A percentile compares a stretch with the other conserved stretches of the same genome.
phyloP scores from a whole-genome alignment of 2,888 invertebrate genomes.

The Drosophila multiciliata region DNA sequence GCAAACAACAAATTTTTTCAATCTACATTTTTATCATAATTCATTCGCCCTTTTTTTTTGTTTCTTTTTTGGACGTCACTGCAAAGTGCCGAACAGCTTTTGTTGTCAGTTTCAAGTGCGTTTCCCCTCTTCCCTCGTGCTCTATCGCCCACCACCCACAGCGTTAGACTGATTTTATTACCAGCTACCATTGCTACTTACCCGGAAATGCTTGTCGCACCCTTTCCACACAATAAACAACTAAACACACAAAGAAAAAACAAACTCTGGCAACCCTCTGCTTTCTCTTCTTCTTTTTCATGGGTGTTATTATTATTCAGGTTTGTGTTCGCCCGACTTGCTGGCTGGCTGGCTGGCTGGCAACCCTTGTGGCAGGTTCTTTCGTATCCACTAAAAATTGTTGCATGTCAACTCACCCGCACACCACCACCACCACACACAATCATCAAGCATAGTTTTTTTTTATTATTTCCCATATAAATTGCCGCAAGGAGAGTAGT shows the following conservation, averaged over 20 bases:
- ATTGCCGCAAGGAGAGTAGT: slow-evolving; percentile 56
- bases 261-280: slow-evolving; percentile 42
- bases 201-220: slow-evolving; percentile 72
- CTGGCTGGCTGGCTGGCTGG: slow-evolving; percentile 21
- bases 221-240: slow-evolving; percentile 52
- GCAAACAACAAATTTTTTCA: slow-evolving; percentile 61
- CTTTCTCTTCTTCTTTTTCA: slow-evolving; percentile 12
- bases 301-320: slow-evolving; percentile 52
- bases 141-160: slow-evolving; percentile 23
- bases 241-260: slow-evolving; percentile 27
- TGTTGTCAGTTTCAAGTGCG: slow-evolving; percentile 60
- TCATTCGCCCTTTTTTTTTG: slow-evolving; percentile 48
- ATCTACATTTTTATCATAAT: slow-evolving; percentile 73
- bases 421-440: slow-evolving; percentile 20
- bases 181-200: slow-evolving; percentile 63
- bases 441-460: slow-evolving; percentile 41
- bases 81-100: slow-evolving; percentile 35
- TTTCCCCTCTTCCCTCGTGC: not conserved
- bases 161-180: slow-evolving; percentile 76
- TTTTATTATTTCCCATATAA: slow-evolving; percentile 35
- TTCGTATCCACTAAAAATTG: slow-evolving; percentile 61
- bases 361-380: slow-evolving; percentile 81
- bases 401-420: slow-evolving; percentile 68
- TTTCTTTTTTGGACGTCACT: slow-evolving; percentile 16
- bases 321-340: slow-evolving; percentile 36